Evolutionary conservation across 2,888 invertebrate species (phyloP), one percentile per base, ranked within the genome.

Genomic region (Hypolimnas misippus): DNA sequence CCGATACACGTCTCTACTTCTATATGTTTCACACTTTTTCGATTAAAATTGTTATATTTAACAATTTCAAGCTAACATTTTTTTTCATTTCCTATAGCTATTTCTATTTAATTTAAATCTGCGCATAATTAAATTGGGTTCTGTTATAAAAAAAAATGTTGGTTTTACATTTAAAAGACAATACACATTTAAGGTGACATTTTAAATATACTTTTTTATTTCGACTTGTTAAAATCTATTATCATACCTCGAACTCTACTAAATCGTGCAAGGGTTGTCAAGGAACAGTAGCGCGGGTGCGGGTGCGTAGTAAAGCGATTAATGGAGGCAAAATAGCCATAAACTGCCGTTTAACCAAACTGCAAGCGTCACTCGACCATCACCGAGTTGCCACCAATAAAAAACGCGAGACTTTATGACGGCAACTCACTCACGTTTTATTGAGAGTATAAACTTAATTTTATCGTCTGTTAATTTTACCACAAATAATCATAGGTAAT

Each of bases 401-500:
- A 92, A 92, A 91, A 91, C 88, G 89, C 88, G 90, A 89, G 90
- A 90, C 89, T 92, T 91, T 92, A 91, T 92, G 91, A 91, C 89
- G 89, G 90, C 90, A 89, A 89, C 92, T 91, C 89, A 89, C 87
- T 90, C 91, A 89, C 92, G 89, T 91, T 91, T 92, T 91, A 92
- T 91, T 91, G 91, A 91, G 89, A 90, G 87, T 91, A 91, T 92
- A 92, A 92, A 92, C 89, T 90, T 90, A 92, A 91, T 91, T 92
- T 92, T 91, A 92, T 90, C 86, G 92, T 90, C 91, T 90, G 91
- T 92, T 92, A 91, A 92, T 92, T 92, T 89, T 85, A 87, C 91
- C 92, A 90, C 91, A 90, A 92, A 89, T 91, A 90, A 88, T 89
- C 78, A 84, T 88, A 89, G 86, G 81, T 83, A 84, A 82, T 86